These are phyloP conservation scores for Coendou prehensilis DNA, from an alignment of 2,797 vertebrate genomes.

Conservation along the genomic window DNA sequence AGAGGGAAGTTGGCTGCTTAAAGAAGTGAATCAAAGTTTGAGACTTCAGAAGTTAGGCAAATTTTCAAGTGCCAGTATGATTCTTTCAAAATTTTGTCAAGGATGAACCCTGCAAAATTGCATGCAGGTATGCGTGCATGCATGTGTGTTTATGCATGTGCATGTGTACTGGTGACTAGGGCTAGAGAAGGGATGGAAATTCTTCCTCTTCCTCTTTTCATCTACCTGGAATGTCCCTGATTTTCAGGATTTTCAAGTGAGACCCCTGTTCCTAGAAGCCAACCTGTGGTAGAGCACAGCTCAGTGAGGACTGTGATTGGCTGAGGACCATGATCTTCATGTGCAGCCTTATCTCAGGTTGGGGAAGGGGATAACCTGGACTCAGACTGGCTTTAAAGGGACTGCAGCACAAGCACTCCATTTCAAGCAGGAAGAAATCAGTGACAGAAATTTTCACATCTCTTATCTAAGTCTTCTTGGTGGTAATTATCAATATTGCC, in stretches of 20 bases:
- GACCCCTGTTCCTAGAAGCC: not conserved
- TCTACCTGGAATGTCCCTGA: not conserved
- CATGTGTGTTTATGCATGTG: not conserved
- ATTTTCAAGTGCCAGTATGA: constrained; percentile 24
- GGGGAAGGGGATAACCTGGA: not conserved
- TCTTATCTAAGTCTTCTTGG: not conserved
- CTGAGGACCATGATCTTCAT: not conserved
- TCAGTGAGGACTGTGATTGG: not conserved
- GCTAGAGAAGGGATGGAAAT: not conserved
- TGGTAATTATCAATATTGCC: not conserved
- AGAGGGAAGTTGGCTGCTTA: not conserved
- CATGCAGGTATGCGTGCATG: not conserved
- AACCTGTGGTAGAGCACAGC: not conserved
- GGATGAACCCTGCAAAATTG: not conserved
- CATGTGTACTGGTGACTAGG: not conserved
- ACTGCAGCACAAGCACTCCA: not conserved
- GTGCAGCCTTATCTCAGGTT: not conserved
- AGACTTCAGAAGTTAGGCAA: not conserved
- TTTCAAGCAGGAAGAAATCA: not conserved
- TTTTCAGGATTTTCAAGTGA: constrained; percentile 12
- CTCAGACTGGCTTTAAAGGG: not conserved
- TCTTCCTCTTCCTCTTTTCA: not conserved
- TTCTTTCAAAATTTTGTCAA: constrained; percentile 26
- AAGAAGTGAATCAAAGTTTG: not conserved
- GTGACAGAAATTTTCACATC: not conserved